Evolutionary conservation across 1,140 invertebrate species (phyloP), one percentile per base, ranked within the genome.

Genomic region (Magallana ariakensis): DNA sequence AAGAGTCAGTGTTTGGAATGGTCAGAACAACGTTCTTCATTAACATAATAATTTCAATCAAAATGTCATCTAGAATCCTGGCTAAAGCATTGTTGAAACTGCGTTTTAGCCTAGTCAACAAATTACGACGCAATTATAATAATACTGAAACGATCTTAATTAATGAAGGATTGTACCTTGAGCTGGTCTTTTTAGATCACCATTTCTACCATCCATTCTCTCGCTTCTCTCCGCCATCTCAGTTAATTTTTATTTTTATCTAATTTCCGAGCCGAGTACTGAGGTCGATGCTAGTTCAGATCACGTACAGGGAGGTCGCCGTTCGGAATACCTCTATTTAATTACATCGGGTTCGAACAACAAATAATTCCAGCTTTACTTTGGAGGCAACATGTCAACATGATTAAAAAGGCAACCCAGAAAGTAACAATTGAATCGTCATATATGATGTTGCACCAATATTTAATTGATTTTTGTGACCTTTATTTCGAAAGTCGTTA

Each of bases 141-240:
- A 46, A 46, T 46, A 46, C 33, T 46, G 33, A 46, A 46, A 5
- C 33, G 33, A 46, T 46, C 33, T 46, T 4, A 46, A 46, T 46
- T 46, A 5, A 46, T 46, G 5, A 46, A 46, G 33, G 2, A 46
- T 19, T 10, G 15, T 84, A 84, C 83, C 83, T 84, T 60, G 66
- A 33, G 83, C 58, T 57, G 57, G 60, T 33, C 66, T 84, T 58
- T 84, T 84, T 58, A 84, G 66, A 70, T 84, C 83, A 10, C 66
- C 83, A 62, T 84, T 58, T 54, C 53, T 66, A 13, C 66, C 53
- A 16, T 84, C 83, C 58, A 62, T 62, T 62, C n/a, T 84, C 19
- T 46, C 26, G 3, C 26, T 60, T 6, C 11, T 26, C 66, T 53
- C 66, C n/a, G 58, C 22, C 83, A 66, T 54, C 16, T 33, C 2